Conservation (phyloP, 2,797 vertebrate genomes). For the Danio kyathit region DNA sequence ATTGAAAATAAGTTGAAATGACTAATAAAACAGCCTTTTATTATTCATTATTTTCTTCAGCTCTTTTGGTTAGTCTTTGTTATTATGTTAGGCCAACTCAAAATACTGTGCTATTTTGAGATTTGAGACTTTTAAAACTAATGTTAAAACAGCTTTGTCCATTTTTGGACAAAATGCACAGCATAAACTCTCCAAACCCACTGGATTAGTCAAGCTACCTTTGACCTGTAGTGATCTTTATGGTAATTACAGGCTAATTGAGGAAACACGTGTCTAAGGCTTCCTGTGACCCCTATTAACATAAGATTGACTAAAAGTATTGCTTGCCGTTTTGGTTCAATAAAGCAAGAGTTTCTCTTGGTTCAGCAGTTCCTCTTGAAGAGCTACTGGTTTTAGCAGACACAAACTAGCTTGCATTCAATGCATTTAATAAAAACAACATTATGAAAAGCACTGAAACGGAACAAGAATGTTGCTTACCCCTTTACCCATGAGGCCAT, state of each 20-base stretch:
- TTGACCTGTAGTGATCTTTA: conserved; percentile 60
- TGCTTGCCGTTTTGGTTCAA: conserved; percentile 47
- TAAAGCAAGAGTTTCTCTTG: not conserved
- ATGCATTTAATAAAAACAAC: not conserved
- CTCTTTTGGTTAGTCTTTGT: no score
- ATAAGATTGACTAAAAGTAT: conserved; percentile 54
- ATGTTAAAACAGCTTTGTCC: conserved; percentile 1
- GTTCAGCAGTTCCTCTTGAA: conserved; percentile 1
- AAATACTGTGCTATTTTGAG: not conserved
- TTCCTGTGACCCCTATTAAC: conserved; percentile 64
- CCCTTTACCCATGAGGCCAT: conserved; percentile 96
- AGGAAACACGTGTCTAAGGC: conserved; percentile 61
- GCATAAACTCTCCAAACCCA: conserved; percentile 3
- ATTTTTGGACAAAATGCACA: conserved; percentile 9
- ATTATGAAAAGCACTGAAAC: not conserved
- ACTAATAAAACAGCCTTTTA: no score
- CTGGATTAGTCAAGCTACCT: conserved; percentile 55
- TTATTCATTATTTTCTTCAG: no score
- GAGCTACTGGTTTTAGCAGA: conserved; percentile 3
- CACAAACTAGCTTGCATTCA: conserved; percentile 13
- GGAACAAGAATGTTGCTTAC: conserved; percentile 76
- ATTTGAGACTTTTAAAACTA: not conserved
- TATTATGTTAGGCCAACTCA: not conserved
- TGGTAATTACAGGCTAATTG: conserved; percentile 62
- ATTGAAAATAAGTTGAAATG: no score